Evolutionary conservation across 2,113 vertebrate genomes (phyloP), one percentile per base, ranked within the genome.

Genomic region (Cervus canadensis): DNA sequence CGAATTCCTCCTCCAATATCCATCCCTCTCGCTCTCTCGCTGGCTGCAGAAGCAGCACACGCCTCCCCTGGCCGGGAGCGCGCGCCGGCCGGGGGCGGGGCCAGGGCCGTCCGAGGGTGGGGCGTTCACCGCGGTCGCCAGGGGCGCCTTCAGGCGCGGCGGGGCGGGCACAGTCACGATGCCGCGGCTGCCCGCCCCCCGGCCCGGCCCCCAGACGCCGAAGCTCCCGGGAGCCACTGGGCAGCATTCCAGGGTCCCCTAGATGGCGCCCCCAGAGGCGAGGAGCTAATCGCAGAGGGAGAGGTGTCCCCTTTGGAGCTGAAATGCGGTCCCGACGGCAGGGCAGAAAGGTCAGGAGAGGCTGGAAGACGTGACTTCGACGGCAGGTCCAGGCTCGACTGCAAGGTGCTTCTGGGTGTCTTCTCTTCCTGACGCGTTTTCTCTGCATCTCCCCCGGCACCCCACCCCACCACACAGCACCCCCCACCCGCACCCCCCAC

Each of bases 31-130:
- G 23, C 86, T 74, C 94, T 59, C 78, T 54, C 59, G 84, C 95
- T 33, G 83, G 97, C 97, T 95, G 97, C 97, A 25, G 94, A 10
- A 87, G 97, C 97, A 62, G 98, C 97, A 98, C 98, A 98, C 98
- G 96, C 98, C 98, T 98, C 98, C 98, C 97, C 96, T 2, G 96
- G 94, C 97, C 96, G 88, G 59, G 88, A 92, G 23, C 93, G 94
- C 97, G 89, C 79, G 78, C 90, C 23, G 82, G 62, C 64, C 36
- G 62, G 91, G 82, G 91, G 91, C 91, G 91, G 91, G 91, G 97
- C 95, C 89, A 87, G 97, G 95, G 94, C 94, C 88, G 81, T 4
- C 97, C 62, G 96, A 89, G 98, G 98, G 98, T 79, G 98, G 90
- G 98, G 97, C 97, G 62, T 93, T 33, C 94, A 0, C 43, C 30